phyloP scores from a whole-genome alignment of 2,888 invertebrate species.

The Cosmopolites sordidus region DNA sequence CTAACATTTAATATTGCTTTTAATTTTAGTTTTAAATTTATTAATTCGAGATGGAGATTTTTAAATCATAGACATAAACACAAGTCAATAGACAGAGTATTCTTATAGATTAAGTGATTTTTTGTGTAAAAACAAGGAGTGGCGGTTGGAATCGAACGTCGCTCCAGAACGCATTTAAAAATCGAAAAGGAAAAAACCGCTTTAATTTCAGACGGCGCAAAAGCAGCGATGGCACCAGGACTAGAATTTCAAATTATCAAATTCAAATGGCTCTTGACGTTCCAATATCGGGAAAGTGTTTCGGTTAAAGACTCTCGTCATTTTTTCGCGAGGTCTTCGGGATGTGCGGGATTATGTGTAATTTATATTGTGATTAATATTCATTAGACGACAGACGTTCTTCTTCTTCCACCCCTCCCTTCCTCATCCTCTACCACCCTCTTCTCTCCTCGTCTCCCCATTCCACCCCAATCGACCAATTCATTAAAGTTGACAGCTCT shows the following conservation, averaged over 20 bases:
- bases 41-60: too few species aligned
- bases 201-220: conserved; percentile 17
- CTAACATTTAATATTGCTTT: too few species aligned
- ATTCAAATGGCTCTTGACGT: conserved; percentile 25
- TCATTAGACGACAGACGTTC: conserved; percentile 18
- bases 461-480: conserved; percentile 22
- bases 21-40: too few species aligned
- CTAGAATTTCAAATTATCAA: conserved; percentile 25
- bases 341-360: conserved; percentile 25
- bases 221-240: conserved; percentile 5
- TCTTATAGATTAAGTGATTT: too few species aligned
- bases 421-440: background rate
- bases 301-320: conserved; percentile 25
- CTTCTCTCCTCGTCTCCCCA: conserved; percentile 1
- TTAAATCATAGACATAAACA: too few species aligned
- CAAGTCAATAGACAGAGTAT: too few species aligned
- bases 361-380: conserved; percentile 29
- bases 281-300: conserved; percentile 21
- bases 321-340: conserved; percentile 22
- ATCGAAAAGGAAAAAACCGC: conserved; percentile 16
- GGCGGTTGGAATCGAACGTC: background rate
- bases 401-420: background rate
- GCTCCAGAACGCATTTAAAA: conserved; percentile 5
- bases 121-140: too few species aligned
- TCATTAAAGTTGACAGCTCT: conserved; percentile 25